Conservation (phyloP, 2,113 vertebrate genomes). For the Phyllopteryx taeniolatus region DNA sequence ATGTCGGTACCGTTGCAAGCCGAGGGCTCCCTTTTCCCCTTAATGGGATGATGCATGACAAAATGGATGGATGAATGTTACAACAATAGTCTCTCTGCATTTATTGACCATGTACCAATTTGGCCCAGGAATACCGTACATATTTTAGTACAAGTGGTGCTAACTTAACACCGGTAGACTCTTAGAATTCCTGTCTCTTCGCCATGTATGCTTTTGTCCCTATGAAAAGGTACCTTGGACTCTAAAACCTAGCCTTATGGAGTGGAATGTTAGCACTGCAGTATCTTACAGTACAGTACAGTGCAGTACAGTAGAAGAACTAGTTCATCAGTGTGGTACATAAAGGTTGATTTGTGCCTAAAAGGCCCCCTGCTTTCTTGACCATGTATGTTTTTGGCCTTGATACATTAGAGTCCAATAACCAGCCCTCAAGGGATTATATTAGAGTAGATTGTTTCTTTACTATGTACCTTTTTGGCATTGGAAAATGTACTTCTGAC, state of each 20-base stretch:
- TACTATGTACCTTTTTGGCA: not conserved
- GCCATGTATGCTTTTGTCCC: not conserved
- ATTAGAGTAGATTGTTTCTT: not conserved
- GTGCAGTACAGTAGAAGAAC: not conserved
- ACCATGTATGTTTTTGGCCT: not conserved
- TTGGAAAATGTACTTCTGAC: not conserved
- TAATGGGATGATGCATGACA: too few relatives aligned
- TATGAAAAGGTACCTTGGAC: not conserved
- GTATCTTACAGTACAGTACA: not conserved
- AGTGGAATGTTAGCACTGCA: not conserved
- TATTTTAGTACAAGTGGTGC: not conserved
- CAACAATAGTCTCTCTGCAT: not conserved
- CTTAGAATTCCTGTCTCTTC: not conserved
- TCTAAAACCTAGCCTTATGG: not conserved
- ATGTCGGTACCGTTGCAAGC: too few relatives aligned
- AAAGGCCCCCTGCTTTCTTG: not conserved
- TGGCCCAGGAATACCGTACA: not conserved
- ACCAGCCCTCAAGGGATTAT: not conserved
- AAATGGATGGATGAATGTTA: not conserved
- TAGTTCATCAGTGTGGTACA: not conserved
- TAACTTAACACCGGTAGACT: not conserved
- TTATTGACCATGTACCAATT: not conserved
- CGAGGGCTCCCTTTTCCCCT: too few relatives aligned
- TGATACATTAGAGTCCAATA: not conserved
- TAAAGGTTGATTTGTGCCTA: not conserved